These are phyloP conservation scores for Tillus elongatus DNA, from an alignment of 2,888 invertebrate species.

Conservation along the genomic window DNA sequence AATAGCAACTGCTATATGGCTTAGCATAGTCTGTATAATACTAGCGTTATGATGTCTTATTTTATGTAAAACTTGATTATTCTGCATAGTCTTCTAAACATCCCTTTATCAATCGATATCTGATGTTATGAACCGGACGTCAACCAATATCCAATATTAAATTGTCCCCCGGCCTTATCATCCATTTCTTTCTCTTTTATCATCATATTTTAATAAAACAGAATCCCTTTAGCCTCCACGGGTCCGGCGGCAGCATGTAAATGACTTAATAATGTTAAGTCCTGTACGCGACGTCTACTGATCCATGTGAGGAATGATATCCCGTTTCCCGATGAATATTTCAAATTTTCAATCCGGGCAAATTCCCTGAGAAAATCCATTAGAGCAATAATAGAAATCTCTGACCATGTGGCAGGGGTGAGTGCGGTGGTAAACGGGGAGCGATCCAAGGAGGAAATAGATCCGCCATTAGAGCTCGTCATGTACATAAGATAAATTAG, in stretches of 20 bases:
- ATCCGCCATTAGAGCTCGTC: conserved; percentile 29
- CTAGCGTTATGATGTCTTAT: too few species aligned
- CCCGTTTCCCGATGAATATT: conserved; percentile 2
- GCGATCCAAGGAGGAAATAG: conserved; percentile 20
- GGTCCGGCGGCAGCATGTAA: background rate
- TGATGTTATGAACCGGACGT: too few species aligned
- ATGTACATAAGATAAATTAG: conserved; percentile 37
- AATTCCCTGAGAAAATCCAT: conserved; percentile 11
- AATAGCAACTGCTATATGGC: too few species aligned
- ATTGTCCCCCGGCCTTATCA: too few species aligned
- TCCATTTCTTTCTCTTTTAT: too few species aligned
- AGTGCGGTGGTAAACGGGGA: too few species aligned
- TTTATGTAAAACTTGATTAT: too few species aligned
- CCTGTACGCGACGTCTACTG: background rate
- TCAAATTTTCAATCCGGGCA: conserved; percentile 2
- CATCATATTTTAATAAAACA: background rate
- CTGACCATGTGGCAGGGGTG: conserved; percentile 15
- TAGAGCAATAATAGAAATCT: conserved; percentile 19
- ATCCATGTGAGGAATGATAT: background rate
- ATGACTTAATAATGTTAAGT: background rate
- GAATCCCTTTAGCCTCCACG: too few species aligned
- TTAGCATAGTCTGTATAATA: too few species aligned
- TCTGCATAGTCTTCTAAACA: too few species aligned
- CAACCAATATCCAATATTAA: too few species aligned
- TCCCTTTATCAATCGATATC: too few species aligned